These are phyloP conservation scores for Cyaniris semiargus DNA, from an alignment of 2,888 invertebrate genomes.

Conservation along the genomic window DNA sequence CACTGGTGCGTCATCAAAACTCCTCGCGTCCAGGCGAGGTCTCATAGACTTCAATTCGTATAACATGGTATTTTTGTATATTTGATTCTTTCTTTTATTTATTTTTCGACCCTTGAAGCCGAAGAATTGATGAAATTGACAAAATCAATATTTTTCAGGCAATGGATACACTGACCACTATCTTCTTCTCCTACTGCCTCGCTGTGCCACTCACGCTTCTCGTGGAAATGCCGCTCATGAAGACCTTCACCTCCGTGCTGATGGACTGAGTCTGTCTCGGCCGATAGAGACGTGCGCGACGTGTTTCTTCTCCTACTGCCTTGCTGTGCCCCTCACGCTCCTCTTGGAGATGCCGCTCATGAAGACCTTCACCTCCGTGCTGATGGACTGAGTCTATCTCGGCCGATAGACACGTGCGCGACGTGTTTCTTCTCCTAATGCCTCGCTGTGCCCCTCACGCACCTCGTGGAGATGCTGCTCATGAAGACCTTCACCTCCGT, in stretches of 20 bases:
- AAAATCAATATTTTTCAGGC: background rate
- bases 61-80: background rate
- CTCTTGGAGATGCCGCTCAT: no score
- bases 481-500: slow-evolving; percentile 51
- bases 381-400: no score
- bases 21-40: slow-evolving; percentile 45
- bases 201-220: slow-evolving; percentile 40
- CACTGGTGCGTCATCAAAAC: slow-evolving; percentile 55
- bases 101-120: background rate
- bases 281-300: no score
- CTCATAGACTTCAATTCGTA: slow-evolving; percentile 33
- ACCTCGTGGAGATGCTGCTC: slow-evolving; percentile 24
- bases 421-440: background rate
- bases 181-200: slow-evolving; percentile 8
- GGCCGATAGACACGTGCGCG: no score
- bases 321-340: no score
- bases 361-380: no score
- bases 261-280: no score
- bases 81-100: no score
- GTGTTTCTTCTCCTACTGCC: no score
- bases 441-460: slow-evolving; percentile 40
- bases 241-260: no score
- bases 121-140: background rate
- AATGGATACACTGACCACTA: background rate
- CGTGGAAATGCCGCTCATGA: slow-evolving; percentile 31